phyloP scores from a whole-genome alignment of 2,797 vertebrate species.

The Simalia tracyae region DNA sequence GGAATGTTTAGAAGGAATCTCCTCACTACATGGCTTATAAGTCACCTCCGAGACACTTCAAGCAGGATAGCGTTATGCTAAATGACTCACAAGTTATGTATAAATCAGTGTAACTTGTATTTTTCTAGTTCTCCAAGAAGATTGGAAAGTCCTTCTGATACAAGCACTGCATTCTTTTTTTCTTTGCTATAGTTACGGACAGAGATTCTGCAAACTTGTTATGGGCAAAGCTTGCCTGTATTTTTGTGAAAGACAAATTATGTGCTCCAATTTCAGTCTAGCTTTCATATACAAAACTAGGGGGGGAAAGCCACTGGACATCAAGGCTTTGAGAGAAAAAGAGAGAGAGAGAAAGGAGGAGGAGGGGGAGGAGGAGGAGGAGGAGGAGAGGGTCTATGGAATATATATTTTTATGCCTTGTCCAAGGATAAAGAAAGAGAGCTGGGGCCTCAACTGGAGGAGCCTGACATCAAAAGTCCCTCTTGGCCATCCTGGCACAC shows the following conservation, averaged over 20 bases:
- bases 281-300: not conserved
- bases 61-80: not conserved
- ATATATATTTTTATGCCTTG: not conserved
- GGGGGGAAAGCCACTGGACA: not conserved
- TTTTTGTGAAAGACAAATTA: not conserved
- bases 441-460: not conserved
- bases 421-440: not conserved
- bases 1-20: constrained; percentile 32
- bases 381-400: not conserved
- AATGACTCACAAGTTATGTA: not conserved
- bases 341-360: not conserved
- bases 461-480: not conserved
- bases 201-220: not conserved
- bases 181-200: not conserved
- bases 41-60: not conserved
- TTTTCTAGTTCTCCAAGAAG: not conserved
- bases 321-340: not conserved
- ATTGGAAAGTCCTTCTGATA: not conserved
- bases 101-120: not conserved
- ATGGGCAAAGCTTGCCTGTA: not conserved
- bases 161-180: not conserved
- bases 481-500: not conserved
- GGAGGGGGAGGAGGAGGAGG: not conserved
- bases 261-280: not conserved
- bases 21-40: not conserved